Base-by-base conservation (phyloP, 2,888 invertebrate genomes). In the Idaea biselata region DNA sequence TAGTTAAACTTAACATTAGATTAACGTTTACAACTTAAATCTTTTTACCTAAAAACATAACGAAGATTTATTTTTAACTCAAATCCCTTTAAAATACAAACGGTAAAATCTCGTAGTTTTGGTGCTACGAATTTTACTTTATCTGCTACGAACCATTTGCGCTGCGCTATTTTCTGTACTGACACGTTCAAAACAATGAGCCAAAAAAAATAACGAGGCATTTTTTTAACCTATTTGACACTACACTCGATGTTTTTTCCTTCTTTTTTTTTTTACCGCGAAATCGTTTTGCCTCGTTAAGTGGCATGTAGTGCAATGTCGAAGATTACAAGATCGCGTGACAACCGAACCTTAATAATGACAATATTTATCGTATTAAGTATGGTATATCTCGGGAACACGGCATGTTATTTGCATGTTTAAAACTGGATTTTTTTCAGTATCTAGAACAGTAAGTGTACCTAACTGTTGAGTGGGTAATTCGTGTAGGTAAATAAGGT, bases 201-300 rank as follows among this genome's bases (percentile, higher is more conserved):
- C 6, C 44, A 11, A 25, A 25, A 44, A 44, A 44, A 44, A 44
- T 14, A 11, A 44, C 44, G 8, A 8, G 14, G 44, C 14, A 11
- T 44, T 44, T 44, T 44, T 44, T 44, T 3, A 25, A 44, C 44
- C 7, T 44, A 8, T 44, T 44, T 44, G 44, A 44, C 44, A 44
- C 44, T 6, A 44, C 44, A 44, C 44, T 44, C 44, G 44, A 1
- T 4, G 5, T 4, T 44, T 44, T 44, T 44, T 44, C 4, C 11
- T 11, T 44, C 44, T 44, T 14, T 44, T 33, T 33, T 33, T 33
- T 33, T 44, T 44, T 44, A 44, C 44, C 44, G 11, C 68, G 70
- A 75, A 77, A 76, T 77, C 74, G 75, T 75, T 74, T 69, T 73
- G 72, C 71, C 68, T 68, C 7, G 44, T 44, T 44, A 44, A 44